Base-by-base conservation (phyloP, 2,113 vertebrate species). In the Tragelaphus scriptus region DNA sequence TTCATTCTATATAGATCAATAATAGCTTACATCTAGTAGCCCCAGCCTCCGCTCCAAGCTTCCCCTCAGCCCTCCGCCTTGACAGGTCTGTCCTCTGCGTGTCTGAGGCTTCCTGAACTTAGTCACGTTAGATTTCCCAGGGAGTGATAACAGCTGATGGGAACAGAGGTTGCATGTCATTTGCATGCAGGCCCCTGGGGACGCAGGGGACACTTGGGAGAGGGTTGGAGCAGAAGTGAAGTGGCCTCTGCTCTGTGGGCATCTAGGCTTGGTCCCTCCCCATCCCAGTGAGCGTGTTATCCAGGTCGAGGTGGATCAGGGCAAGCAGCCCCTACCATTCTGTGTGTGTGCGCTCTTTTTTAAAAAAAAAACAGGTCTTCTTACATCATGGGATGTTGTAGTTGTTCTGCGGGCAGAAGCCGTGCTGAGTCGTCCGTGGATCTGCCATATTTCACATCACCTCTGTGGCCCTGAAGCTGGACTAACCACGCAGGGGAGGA, bases 71-170 rank as follows among this genome's bases (percentile, higher is more conserved):
- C 2, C 12, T 77, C 71, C 36, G 5, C 71, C 36, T 25, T 25
- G 11, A 40, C 21, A 75, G 11, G 6, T 44, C 71, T 75, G 71
- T 75, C 36, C 23, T 14, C 23, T 44, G 91, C 71, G 53, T 65
- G 55, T 65, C 59, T 55, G n/a, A 55, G 53, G 58, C 85, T 97
- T 85, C 97, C 97, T 65, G 14, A 51, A 59, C 44, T 82, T 53
- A 71, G 10, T 97, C 26, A 65, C 3, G 1, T 2, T 49, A 75
- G 26, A 21, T 95, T 95, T 95, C 79, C 65, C 93, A 47, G 17
- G 75, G 47, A 47, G n/a, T 58, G 7, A 81, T 94, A 93, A 95
- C 95, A 92, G 25, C 21, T 68, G 47, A 97, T 85, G 49, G 49
- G 32, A 97, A 4, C 85, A 36, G 59, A 95, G 3, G 44, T 26